These are phyloP conservation scores for Nephrotoma appendiculata DNA, from an alignment of 2,888 invertebrate species.

Conservation along the genomic window DNA sequence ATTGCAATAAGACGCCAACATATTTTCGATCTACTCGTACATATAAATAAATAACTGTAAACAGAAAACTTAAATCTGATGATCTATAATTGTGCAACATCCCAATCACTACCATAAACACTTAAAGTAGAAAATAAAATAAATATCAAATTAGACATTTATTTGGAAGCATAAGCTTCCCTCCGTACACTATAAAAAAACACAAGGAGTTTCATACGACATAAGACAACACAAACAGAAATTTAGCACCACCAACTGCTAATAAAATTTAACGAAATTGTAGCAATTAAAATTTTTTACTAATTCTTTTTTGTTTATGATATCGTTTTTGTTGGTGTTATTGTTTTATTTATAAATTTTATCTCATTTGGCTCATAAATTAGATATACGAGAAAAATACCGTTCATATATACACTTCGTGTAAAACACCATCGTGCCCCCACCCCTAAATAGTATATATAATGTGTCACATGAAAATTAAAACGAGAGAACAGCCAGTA, in stretches of 20 bases:
- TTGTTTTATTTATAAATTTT: background rate
- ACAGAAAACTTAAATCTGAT: background rate
- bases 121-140: background rate
- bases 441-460: background rate
- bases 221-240: background rate
- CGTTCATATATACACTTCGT: background rate
- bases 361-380: background rate
- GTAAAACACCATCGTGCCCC: background rate
- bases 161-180: background rate
- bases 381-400: background rate
- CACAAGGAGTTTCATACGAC: background rate
- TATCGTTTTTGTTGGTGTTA: background rate
- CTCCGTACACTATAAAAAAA: background rate
- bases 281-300: background rate
- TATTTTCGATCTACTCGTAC: background rate
- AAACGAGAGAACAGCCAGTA: background rate
- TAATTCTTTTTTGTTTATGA: background rate
- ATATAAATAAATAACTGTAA: background rate
- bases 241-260: background rate
- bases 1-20: background rate
- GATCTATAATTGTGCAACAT: background rate
- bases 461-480: background rate
- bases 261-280: background rate
- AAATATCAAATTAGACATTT: background rate
- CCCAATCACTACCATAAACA: background rate